These are phyloP conservation scores for Drosophila nigritarsus DNA, from an alignment of 2,888 invertebrate genomes.

Conservation along the genomic window DNA sequence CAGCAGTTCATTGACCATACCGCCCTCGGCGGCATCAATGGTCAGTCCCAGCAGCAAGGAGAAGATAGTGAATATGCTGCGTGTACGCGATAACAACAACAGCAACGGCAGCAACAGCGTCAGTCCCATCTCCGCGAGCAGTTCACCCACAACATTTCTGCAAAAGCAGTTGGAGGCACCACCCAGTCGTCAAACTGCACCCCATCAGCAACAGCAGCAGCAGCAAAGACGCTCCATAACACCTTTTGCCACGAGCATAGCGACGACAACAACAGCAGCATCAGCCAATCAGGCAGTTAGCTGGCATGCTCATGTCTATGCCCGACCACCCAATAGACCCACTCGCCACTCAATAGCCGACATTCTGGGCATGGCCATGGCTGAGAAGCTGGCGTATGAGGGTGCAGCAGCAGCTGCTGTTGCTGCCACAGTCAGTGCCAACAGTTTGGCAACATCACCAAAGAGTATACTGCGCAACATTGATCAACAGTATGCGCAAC, in stretches of 20 bases:
- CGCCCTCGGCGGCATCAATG: constrained; percentile 61
- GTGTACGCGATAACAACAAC: constrained; percentile 70
- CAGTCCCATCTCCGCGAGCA: constrained; percentile 57
- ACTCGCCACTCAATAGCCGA: constrained; percentile 95
- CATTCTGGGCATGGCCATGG: constrained; percentile 88
- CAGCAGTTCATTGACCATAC: constrained; percentile 83
- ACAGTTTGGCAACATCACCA: constrained; percentile 81
- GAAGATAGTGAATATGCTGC: constrained; percentile 69
- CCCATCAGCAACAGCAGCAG: constrained; percentile 32
- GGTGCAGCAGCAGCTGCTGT: constrained; percentile 27
- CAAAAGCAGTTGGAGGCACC: constrained; percentile 79
- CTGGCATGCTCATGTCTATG: constrained; percentile 97
- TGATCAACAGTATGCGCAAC: constrained; percentile 80
- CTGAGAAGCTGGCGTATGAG: constrained; percentile 49
- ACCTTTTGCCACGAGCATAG: constrained; percentile 40
- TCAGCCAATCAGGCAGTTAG: constrained; percentile 81
- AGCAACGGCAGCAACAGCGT: constrained; percentile 39
- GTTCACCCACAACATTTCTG: constrained; percentile 76
- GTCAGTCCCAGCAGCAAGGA: constrained; percentile 77
- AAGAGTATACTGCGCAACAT: constrained; percentile 83
- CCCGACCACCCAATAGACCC: constrained; percentile 91
- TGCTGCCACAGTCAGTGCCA: constrained; percentile 27
- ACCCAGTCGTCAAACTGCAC: constrained; percentile 39
- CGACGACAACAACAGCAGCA: constrained; percentile 7
- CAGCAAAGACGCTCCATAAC: constrained; percentile 46